Evolutionary conservation across 2,888 invertebrate species (phyloP), one percentile per base, ranked within the genome.

Genomic region (Calliscelio sp.): DNA sequence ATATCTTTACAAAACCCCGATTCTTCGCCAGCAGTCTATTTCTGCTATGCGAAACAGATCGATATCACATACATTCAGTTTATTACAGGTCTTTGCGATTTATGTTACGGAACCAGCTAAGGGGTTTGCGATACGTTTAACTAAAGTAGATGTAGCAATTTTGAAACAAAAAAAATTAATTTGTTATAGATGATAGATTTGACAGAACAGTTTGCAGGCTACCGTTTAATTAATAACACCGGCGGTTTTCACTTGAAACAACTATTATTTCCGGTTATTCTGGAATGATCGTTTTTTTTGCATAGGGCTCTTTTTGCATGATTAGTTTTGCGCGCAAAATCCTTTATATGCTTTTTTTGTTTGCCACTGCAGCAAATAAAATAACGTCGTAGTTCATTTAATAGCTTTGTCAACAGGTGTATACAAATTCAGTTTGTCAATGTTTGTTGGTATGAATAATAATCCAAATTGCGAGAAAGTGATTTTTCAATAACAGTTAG

Each of bases 1-100:
- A 93, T 92, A 92, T 92, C 91, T 90, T 91, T 90, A 90, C 89
- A 87, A 85, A 88, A 86, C 87, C 87, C 86, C 86, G 87, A 86
- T 86, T 89, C 88, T 88, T 88, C 86, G 84, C 84, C 63, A 38
- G 75, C 75, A 71, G 78, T 81, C 68, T 81, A 68, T 73, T 77
- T 28, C 68, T 14, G 25, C n/a, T n/a, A 22, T 44, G 73, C 55
- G 81, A 85, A 86, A 85, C 78, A 86, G 87, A 88, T 88, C 87
- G 87, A 87, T 87, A 86, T 71, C 78, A 73, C 68, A 85, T 83
- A 83, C 84, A 74, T 71, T 81, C 85, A 77, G 83, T 86, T 87
- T 86, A 86, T 87, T 87, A 87, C 85, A 74, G 75, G 73, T 79
- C 81, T 59, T 35, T 32, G 41, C 83, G 85, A 86, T 88, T 85